A percentile compares a stretch with the other conserved stretches of the same genome.
phyloP scores from a whole-genome alignment of 2,888 invertebrate species.

The Girardia tigrina region DNA sequence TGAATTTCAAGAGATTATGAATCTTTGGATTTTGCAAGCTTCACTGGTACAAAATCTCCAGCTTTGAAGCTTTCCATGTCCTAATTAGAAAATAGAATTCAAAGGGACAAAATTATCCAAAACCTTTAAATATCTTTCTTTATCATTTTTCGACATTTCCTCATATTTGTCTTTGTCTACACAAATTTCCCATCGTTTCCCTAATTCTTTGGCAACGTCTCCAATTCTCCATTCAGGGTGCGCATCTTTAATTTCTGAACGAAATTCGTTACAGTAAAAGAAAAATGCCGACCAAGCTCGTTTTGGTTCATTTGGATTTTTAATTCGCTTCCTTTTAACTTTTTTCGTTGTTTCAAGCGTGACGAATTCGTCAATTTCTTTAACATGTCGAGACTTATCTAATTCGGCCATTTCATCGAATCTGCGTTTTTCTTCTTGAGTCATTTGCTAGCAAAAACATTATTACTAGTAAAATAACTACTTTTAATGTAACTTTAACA shows the following conservation, averaged over 20 bases:
- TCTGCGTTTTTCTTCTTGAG: conserved; percentile 88
- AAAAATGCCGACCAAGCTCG: conserved; percentile 86
- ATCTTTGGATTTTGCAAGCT: not conserved
- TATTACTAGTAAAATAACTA: no score
- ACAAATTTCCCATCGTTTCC: conserved; percentile 68
- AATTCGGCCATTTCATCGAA: conserved; percentile 96
- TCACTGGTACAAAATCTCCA: conserved; percentile 24
- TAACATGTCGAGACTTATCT: conserved; percentile 85
- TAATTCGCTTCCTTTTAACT: conserved; percentile 54
- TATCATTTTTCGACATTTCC: conserved; percentile 77
- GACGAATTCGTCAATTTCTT: conserved; percentile 84
- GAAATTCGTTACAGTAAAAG: conserved; percentile 90
- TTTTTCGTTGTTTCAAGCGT: conserved; percentile 61
- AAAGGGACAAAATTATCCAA: conserved; percentile 39
- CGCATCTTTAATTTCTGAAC: conserved; percentile 74
- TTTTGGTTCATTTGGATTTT: conserved; percentile 97
- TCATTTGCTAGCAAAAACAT: no score
- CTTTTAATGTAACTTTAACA: no score
- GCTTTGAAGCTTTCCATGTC: conserved; percentile 31
- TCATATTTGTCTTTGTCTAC: conserved; percentile 69
- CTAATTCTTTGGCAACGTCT: conserved; percentile 82
- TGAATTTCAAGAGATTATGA: not conserved
- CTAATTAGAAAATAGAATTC: not conserved
- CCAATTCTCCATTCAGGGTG: conserved; percentile 86
- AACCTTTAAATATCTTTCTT: conserved; percentile 80